Conservation (phyloP, 2,113 vertebrate genomes). For the Syngnathus floridae region DNA sequence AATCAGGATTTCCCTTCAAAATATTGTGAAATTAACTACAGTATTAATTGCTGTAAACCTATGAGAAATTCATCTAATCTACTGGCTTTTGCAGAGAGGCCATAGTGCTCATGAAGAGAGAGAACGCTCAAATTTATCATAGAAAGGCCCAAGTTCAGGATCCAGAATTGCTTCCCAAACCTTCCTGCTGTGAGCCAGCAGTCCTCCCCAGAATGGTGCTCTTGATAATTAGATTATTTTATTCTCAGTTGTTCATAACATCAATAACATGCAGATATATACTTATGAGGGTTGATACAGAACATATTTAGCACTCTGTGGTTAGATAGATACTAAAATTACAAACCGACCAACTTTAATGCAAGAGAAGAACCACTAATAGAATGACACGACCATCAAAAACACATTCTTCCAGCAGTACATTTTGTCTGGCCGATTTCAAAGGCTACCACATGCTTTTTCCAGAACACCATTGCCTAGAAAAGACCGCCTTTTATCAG, state of each 20-base stretch:
- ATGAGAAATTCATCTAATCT: background rate
- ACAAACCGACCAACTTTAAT: conserved; percentile 17
- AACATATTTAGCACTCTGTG: conserved; percentile 11
- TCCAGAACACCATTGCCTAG: conserved; percentile 40
- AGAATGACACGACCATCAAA: conserved; percentile 34
- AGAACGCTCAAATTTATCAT: background rate
- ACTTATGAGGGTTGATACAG: background rate
- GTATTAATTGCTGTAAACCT: background rate
- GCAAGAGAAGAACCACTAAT: conserved; percentile 31
- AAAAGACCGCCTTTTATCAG: conserved; percentile 41
- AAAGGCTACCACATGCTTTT: conserved; percentile 29
- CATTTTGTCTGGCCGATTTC: conserved; percentile 32
- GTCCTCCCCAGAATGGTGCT: background rate
- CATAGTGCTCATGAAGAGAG: background rate
- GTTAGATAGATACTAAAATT: conserved; percentile 21
- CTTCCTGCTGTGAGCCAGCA: background rate
- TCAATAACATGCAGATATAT: conserved; percentile 6
- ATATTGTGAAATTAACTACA: too few species aligned
- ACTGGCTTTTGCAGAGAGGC: background rate
- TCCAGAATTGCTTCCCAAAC: background rate
- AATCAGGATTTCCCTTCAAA: too few species aligned
- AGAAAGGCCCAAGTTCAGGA: background rate
- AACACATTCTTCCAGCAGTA: conserved; percentile 20
- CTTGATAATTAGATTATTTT: background rate
- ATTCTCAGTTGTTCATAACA: background rate